Conservation (phyloP, 2,797 vertebrate species). For the Chaenodraco wilsoni region DNA sequence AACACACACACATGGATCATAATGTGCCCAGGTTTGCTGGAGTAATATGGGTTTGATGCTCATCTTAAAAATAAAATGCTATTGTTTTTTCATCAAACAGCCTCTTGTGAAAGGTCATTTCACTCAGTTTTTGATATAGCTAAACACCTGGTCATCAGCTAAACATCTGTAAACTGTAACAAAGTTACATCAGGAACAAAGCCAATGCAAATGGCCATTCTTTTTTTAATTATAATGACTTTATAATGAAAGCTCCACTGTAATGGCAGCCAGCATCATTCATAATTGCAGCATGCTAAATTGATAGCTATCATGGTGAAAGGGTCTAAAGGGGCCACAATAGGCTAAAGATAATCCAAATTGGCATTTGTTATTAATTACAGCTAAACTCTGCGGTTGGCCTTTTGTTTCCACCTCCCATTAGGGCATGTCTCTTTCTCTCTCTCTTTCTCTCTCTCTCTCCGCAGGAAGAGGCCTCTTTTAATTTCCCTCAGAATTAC, state of each 20-base stretch:
- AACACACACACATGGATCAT: neutral
- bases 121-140: neutral
- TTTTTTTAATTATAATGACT: constrained; percentile 23
- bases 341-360: constrained; percentile 35
- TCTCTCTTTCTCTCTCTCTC: constrained; percentile 33
- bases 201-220: constrained; percentile 6
- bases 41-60: neutral
- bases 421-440: constrained; percentile 48
- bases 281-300: constrained; percentile 28
- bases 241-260: constrained; percentile 30
- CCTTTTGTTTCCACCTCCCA: constrained; percentile 72
- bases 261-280: constrained; percentile 46
- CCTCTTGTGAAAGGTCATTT: neutral
- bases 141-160: constrained; percentile 18
- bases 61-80: constrained; percentile 7
- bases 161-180: constrained; percentile 12
- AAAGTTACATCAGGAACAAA: constrained; percentile 21
- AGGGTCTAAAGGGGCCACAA: constrained; percentile 21
- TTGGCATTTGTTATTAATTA: constrained; percentile 53
- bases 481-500: constrained; percentile 63
- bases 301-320: constrained; percentile 20
- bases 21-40: neutral
- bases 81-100: neutral
- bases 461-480: constrained; percentile 71
- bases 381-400: constrained; percentile 41